Percentiles rank a stretch among this genome's conserved stretches.
These are phyloP conservation scores for Ageneiosus marmoratus DNA, from an alignment of 2,113 vertebrate species.

Conservation along the genomic window DNA sequence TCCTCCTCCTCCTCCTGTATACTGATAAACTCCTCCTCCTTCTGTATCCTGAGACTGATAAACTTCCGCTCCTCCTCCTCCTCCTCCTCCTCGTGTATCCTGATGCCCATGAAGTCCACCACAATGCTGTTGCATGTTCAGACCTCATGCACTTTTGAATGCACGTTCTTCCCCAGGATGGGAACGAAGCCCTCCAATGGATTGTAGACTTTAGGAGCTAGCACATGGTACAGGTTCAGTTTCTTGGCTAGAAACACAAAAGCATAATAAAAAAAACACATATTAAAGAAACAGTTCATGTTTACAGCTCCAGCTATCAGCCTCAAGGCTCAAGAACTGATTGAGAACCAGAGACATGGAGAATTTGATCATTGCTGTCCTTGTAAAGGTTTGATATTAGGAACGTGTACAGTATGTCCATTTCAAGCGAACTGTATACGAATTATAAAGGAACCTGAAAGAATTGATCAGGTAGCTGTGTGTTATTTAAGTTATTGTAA, in stretches of 20 bases:
- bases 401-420: background rate
- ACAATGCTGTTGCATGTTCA: background rate
- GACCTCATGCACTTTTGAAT: conserved; percentile 76
- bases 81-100: background rate
- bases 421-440: background rate
- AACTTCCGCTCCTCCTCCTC: background rate
- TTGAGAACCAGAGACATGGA: background rate
- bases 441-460: background rate
- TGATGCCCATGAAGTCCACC: background rate
- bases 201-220: conserved; percentile 77
- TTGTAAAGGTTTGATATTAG: background rate
- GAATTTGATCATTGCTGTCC: background rate
- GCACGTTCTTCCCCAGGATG: conserved; percentile 77
- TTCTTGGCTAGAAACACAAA: conserved; percentile 71
- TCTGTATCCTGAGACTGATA: background rate
- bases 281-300: background rate
- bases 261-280: background rate
- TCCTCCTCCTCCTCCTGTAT: background rate
- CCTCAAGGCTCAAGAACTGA: background rate
- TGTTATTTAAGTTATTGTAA: background rate
- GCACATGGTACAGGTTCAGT: conserved; percentile 78
- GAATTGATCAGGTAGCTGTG: background rate
- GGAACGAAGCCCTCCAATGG: conserved; percentile 77
- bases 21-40: background rate
- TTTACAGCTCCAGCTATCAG: background rate